Percentiles rank a stretch among this genome's conserved stretches.
Evolutionary conservation across 1,140 invertebrate genomes (phyloP).

Genomic region (Macrotrachela quadricornifera): DNA sequence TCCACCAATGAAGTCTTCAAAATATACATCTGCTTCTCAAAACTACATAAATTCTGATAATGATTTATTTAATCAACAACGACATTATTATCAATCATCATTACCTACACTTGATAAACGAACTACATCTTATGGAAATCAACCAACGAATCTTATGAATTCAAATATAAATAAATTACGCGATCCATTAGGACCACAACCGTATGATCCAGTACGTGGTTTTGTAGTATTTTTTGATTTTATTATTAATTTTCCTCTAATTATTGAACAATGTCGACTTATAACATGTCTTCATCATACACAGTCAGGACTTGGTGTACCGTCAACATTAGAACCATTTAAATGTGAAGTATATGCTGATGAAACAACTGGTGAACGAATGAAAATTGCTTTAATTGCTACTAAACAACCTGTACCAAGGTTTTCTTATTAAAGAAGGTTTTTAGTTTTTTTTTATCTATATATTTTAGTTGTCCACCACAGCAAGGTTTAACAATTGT

Average conservation of each 20-base stretch:
- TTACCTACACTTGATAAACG: no score
- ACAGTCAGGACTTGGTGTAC: constrained; percentile 20
- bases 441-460: background rate
- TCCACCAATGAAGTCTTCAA: no score
- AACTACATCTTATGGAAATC: no score
- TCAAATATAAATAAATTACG: no score
- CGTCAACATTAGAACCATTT: constrained; percentile 22
- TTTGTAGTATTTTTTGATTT: constrained; percentile 30
- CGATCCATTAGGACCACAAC: no score
- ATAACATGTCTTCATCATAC: constrained; percentile 23
- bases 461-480: constrained; percentile 18
- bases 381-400: constrained; percentile 18
- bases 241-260: constrained; percentile 19
- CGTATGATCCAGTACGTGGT: constrained; percentile 9
- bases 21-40: no score
- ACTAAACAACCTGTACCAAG: constrained; percentile 26
- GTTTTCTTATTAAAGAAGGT: background rate
- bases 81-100: no score
- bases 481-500: constrained; percentile 22
- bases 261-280: constrained; percentile 17
- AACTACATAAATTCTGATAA: no score
- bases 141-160: no score
- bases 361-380: constrained; percentile 10
- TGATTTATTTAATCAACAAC: no score
- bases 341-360: constrained; percentile 18